phyloP scores from a whole-genome alignment of 2,113 vertebrate genomes.

The Stegastes partitus region DNA sequence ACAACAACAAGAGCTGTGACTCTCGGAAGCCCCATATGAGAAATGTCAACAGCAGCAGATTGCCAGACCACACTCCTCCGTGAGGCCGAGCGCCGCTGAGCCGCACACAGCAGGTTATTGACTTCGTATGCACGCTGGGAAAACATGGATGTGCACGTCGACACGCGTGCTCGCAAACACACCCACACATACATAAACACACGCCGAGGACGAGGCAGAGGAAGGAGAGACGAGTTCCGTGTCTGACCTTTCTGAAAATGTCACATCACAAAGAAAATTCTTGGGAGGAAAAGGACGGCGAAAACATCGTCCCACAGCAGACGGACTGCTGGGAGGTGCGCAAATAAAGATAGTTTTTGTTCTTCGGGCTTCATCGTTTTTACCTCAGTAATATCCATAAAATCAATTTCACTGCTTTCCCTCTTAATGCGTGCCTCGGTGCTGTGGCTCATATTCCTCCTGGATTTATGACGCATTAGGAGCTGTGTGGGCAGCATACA shows the following conservation, averaged over 20 bases:
- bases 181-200: conserved; percentile 6
- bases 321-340: neutral
- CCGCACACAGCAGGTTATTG: conserved; percentile 42
- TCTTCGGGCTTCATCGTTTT: conserved; percentile 15
- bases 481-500: conserved; percentile 17
- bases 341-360: neutral
- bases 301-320: neutral
- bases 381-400: conserved; percentile 15
- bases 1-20: conserved; percentile 21
- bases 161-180: conserved; percentile 6
- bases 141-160: conserved; percentile 26
- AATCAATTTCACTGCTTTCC: conserved; percentile 22
- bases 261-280: conserved; percentile 39
- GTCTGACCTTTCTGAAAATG: conserved; percentile 66
- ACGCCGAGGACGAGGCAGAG: neutral
- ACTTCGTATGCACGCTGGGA: conserved; percentile 38
- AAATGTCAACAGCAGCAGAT: conserved; percentile 45
- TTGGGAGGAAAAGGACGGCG: conserved; percentile 6
- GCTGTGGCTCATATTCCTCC: conserved; percentile 15
- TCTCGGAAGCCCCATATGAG: conserved; percentile 19
- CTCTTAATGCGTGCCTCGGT: conserved; percentile 8
- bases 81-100: conserved; percentile 32
- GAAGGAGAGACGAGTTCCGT: conserved; percentile 20
- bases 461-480: conserved; percentile 52
- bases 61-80: conserved; percentile 28